Evolutionary conservation across 2,888 invertebrate genomes (phyloP), one percentile per base, ranked within the genome.

Genomic region (Cryptus armator): DNA sequence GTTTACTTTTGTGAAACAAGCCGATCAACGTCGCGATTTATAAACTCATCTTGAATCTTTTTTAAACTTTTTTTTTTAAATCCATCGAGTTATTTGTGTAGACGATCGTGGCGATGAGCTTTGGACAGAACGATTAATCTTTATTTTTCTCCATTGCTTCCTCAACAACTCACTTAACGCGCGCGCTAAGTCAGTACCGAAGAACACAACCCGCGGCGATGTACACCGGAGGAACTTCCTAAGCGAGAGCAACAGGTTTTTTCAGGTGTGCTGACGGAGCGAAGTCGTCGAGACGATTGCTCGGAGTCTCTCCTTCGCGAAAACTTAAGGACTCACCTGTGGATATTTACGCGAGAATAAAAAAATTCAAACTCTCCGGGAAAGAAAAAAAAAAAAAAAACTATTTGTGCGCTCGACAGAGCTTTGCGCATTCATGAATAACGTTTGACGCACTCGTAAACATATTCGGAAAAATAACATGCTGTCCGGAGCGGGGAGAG

Each of bases 221-320:
- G 78, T 46, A 37, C 37, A 9, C 37, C 37, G 37, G 76, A 46
- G 29, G 70, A 80, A 56, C 56, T 56, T 37, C 37, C 66, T 51
- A 74, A 80, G 71, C 46, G 75, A 84, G 83, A 84, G 84, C 84
- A 84, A 84, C 84, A 84, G 84, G 84, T 84, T 84, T 84, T 84
- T 84, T 84, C 84, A 84, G 84, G 83, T 83, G 84, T 76, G 71
- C 53, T 76, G 59, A 76, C 64, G 37, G 16, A 80, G 29, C 56
- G 64, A 53, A 43, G 19, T 29, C 70, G 24, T 56, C 24, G 56
- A 56, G 56, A 68, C 68, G 24, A 44, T 62, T 14, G 67, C 24
- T 37, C 19, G 19, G 77, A 46, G 68, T 72, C 62, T 62, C 79
- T 51, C 43, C 72, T 74, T 68, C 16, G 62, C 64, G 48, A 62